Evolutionary conservation across 2,113 vertebrate species (phyloP).

Genomic region (Cairina moschata): DNA sequence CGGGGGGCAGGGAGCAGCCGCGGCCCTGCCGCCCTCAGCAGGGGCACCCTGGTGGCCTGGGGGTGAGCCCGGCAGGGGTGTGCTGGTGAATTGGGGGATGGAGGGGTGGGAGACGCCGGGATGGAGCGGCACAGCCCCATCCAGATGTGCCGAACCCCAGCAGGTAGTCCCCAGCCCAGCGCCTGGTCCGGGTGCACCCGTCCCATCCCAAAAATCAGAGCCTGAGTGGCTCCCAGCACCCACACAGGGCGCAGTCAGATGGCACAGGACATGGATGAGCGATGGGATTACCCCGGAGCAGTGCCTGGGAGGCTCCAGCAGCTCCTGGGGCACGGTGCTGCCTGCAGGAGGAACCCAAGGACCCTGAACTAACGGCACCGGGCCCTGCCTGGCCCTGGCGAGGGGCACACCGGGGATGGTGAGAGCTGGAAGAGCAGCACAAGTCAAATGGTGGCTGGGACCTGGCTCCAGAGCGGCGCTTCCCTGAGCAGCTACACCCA

Average conservation of each 20-base stretch:
- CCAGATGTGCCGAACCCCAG: not conserved
- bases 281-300: not conserved
- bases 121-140: not conserved
- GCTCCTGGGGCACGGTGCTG: not conserved
- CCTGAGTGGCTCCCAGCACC: not conserved
- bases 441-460: not conserved
- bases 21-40: not conserved
- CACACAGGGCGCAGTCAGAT: not conserved
- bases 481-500: not conserved
- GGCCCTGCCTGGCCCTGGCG: not conserved
- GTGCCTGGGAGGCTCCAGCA: not conserved
- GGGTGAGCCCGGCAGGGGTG: not conserved
- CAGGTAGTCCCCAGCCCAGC: rapidly evolving
- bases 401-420: rapidly evolving
- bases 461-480: rapidly evolving
- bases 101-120: not conserved
- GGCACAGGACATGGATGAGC: not conserved
- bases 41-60: no score
- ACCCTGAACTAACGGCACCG: rapidly evolving
- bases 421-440: not conserved
- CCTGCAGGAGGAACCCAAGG: not conserved
- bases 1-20: not conserved
- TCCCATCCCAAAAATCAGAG: not conserved
- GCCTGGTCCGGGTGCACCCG: not conserved
- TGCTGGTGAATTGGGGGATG: not conserved